A percentile compares a stretch with the other conserved stretches of the same genome.
Conservation (phyloP, 2,113 vertebrate genomes). For the Fregata magnificens region DNA sequence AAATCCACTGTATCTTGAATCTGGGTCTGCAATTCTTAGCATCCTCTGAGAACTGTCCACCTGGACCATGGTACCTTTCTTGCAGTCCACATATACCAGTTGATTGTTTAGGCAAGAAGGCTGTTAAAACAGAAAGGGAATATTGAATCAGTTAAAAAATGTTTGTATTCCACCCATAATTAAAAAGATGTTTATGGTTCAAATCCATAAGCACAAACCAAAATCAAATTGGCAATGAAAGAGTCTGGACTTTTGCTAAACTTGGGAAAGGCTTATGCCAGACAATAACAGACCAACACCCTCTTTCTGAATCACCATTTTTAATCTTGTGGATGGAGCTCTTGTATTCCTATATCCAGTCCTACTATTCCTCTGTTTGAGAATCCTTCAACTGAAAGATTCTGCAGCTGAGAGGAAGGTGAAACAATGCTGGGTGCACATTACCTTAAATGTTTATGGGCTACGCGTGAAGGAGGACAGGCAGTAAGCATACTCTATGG, state of each 20-base stretch:
- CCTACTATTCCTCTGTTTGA: background rate
- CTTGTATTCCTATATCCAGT: background rate
- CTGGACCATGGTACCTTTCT: conserved; percentile 87
- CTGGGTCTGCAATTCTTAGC: conserved; percentile 88
- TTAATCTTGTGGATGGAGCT: background rate
- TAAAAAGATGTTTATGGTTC: background rate
- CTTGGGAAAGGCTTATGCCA: background rate
- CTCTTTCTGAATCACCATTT: background rate
- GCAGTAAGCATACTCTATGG: background rate
- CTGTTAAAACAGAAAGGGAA: conserved; percentile 64
- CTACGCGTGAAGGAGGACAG: background rate
- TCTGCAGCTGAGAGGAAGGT: background rate
- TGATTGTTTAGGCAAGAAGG: conserved; percentile 89
- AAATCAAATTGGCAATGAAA: background rate
- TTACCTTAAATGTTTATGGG: background rate
- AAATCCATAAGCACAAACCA: background rate
- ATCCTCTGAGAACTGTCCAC: conserved; percentile 86
- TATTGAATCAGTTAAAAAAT: background rate
- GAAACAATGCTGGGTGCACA: background rate
- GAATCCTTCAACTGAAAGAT: background rate
- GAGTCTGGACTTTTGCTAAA: background rate
- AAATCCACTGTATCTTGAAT: conserved; percentile 90
- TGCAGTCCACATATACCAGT: conserved; percentile 88
- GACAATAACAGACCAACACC: background rate
- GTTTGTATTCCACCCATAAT: background rate